Percentiles rank a stretch among this genome's conserved stretches.
These are phyloP conservation scores for Polypedilum vanderplanki DNA, from an alignment of 1,140 invertebrate genomes.

Conservation along the genomic window DNA sequence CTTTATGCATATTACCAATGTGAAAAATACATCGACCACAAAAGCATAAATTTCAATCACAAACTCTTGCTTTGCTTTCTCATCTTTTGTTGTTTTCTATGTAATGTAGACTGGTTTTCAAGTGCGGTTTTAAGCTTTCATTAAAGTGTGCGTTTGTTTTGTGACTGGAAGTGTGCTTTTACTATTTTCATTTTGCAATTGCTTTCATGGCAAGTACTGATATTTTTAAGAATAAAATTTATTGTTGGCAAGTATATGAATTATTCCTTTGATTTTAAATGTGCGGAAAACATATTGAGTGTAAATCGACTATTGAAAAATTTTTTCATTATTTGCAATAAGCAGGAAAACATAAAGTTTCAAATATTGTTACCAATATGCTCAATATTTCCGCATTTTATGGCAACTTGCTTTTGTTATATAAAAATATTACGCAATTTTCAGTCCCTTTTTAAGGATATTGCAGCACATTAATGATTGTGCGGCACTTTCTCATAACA, in stretches of 20 bases:
- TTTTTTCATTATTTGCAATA: neutral
- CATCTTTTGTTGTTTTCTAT: too few relatives aligned
- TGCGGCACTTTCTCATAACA: neutral
- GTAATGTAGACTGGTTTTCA: too few relatives aligned
- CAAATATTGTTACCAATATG: neutral
- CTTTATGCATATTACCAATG: neutral
- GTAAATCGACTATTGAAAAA: neutral
- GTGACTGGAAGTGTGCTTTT: too few relatives aligned
- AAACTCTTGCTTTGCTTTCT: neutral
- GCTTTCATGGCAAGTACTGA: too few relatives aligned
- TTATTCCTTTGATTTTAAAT: too few relatives aligned
- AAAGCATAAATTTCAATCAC: neutral
- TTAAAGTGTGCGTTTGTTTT: too few relatives aligned
- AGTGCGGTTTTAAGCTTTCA: too few relatives aligned
- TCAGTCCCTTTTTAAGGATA: neutral
- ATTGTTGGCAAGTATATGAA: too few relatives aligned
- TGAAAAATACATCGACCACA: neutral
- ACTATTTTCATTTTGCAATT: too few relatives aligned
- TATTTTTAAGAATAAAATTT: too few relatives aligned
- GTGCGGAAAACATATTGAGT: neutral
- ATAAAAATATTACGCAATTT: neutral
- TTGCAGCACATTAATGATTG: neutral
- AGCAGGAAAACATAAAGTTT: neutral
- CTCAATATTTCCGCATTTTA: constrained; percentile 4
- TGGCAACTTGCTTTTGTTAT: neutral